Evolutionary conservation across 2,797 vertebrate species (phyloP), one percentile per base, ranked within the genome.

Genomic region (Pyrrhura leucotis): DNA sequence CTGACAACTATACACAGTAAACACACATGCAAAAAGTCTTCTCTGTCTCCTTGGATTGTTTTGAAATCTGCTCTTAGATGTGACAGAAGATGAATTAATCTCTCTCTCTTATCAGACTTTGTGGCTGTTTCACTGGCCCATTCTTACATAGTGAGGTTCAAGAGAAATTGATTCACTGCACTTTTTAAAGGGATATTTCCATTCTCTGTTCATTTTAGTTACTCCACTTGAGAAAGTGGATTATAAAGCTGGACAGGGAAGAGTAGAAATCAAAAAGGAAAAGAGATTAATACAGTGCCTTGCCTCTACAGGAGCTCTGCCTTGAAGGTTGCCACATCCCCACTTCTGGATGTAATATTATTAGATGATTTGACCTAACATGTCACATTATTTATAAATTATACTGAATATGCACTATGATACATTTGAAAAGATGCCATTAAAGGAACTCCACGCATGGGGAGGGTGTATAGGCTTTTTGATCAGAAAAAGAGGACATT

Each of bases 311-410:
- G 89, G 58, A 80, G 50, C 79, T 93, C 65, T 94, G 74, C 54
- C 96, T 76, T 92, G 54, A 93, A 90, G 83, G 77, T 1, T 93
- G 45, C 45, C 65, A 78, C 39, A 68, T 78, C 17, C 72, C 28
- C 65, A 25, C 53, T 95, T 90, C 90, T 71, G 88, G 35, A 89
- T 75, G 33, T 47, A 88, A 85, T 8, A 12, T 40, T 86, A 29
- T 56, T 56, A 85, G 65, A 90, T 77, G 39, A 85, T 90, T 58
- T 95, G 91, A 95, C 88, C 89, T 84, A 93, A 87, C 12, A 58
- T 22, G 86, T 51, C 67, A 61, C 58, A 93, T 96, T 95, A 93
- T 94, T 96, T 96, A 94, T 95, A 93, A 93, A 94, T 97, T 75
- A 89, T 79, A 96, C 84, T 82, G 90, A 95, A 94, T 85, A 91